These are phyloP conservation scores for Anoncus sp. DNA, from an alignment of 2,888 invertebrate species.

Conservation along the genomic window DNA sequence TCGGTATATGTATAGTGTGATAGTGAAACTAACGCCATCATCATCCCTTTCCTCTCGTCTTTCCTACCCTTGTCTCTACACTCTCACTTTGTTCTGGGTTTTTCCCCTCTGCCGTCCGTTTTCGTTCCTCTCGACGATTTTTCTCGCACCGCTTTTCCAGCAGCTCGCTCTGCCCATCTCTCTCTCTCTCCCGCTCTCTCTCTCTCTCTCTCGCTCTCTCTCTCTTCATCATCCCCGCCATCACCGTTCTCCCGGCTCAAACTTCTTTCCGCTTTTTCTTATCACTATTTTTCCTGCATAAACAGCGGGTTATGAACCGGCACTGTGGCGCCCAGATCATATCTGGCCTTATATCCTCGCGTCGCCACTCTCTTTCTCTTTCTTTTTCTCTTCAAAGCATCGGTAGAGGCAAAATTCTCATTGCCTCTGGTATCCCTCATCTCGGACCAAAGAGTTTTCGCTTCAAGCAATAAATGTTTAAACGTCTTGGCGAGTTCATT, in stretches of 20 bases:
- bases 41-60: conserved; percentile 2
- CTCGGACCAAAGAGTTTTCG: conserved; percentile 19
- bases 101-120: conserved; percentile 11
- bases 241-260: conserved; percentile 16
- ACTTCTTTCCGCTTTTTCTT: conserved; percentile 47
- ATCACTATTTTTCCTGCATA: conserved; percentile 76
- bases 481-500: neutral
- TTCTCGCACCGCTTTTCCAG: conserved; percentile 16
- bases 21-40: conserved; percentile 49
- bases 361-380: conserved; percentile 30
- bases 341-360: conserved; percentile 74
- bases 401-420: conserved; percentile 34
- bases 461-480: conserved; percentile 12
- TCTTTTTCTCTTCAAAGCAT: conserved; percentile 35
- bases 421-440: conserved; percentile 21
- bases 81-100: conserved; percentile 7
- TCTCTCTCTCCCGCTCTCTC: neutral
- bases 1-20: conserved; percentile 7
- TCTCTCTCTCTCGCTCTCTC: too few relatives aligned
- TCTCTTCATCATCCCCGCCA: conserved; percentile 12
- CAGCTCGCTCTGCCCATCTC: neutral
- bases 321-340: conserved; percentile 73
- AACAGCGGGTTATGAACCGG: conserved; percentile 77
- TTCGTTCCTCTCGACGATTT: conserved; percentile 38
- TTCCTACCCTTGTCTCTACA: conserved; percentile 19